Evolutionary conservation across 2,888 invertebrate genomes (phyloP), one percentile per base, ranked within the genome.

Genomic region (Zygothrica quintamaculata): DNA sequence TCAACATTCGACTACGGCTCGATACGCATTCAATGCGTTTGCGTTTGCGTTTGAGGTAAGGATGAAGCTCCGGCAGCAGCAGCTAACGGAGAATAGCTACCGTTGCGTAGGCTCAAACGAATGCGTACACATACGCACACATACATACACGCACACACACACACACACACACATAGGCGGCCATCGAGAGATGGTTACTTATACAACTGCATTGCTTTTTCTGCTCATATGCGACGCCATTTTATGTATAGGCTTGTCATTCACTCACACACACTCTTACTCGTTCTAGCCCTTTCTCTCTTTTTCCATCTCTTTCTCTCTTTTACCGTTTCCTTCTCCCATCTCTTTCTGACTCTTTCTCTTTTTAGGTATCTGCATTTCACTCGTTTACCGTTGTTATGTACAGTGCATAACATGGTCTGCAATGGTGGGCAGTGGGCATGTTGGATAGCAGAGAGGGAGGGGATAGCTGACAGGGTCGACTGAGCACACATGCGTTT

Each of bases 1-100:
- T 87, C 84, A 88, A 67, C 74, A 77, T 86, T 81, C 55, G 84
- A 62, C 79, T 73, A 62, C 55, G 84, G 64, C 75, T 80, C 80
- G 81, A 80, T 80, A 86, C 81, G 81, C 78, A 84, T 86, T 80
- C 80, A 84, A 86, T 86, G 84, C 67, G 74, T 81, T 76, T 76
- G 67, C 59, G 56, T 76, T 74, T 75, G 74, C 69, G 48, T 82
- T 77, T 68, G 64, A 82, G 66, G 62, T 67, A 64, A 57, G 62
- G 48, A 55, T 40, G 61, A 68, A 56, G 51, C 33, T 9, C 13
- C 25, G 16, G 25, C 57, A 61, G 46, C 42, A 51, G 34, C 59
- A 31, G 15, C 33, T 16, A 29, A n/a, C 7, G 11, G n/a, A 60
- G 62, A 40, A 33, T 46, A 61, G 76, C 80, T 65, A 82, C 76